These are phyloP conservation scores for Pimephales promelas DNA, from an alignment of 2,113 vertebrate species.

Conservation along the genomic window DNA sequence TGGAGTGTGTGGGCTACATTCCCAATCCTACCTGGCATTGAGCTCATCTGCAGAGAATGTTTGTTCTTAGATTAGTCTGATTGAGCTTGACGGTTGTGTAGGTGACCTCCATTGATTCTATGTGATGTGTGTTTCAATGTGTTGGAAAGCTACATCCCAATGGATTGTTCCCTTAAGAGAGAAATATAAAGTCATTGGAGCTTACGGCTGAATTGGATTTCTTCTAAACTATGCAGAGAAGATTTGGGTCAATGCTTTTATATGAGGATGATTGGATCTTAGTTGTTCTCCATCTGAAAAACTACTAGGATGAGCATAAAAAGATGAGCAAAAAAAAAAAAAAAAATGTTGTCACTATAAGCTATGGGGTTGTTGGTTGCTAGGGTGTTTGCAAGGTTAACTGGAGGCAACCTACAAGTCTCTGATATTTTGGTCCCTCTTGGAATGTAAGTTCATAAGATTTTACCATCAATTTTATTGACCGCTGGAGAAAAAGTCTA, in stretches of 20 bases:
- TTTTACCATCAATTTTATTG: too few relatives aligned
- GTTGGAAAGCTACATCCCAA: neutral
- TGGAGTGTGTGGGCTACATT: neutral
- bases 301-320: neutral
- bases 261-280: neutral
- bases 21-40: neutral
- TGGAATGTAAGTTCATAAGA: too few relatives aligned
- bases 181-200: conserved; percentile 11
- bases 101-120: conserved; percentile 24
- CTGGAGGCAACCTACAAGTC: too few relatives aligned
- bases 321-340: too few relatives aligned
- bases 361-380: neutral
- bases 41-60: neutral
- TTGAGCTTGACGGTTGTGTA: conserved; percentile 13
- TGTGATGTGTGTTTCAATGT: conserved; percentile 23
- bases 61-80: conserved; percentile 27
- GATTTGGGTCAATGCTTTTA: neutral
- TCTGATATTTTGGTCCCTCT: too few relatives aligned
- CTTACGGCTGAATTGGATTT: neutral
- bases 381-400: neutral
- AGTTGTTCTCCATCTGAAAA: too few relatives aligned
- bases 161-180: neutral
- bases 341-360: neutral
- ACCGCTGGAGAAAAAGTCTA: too few relatives aligned
- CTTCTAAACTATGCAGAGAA: neutral